These are phyloP conservation scores for Elmis aenea DNA, from an alignment of 2,888 invertebrate species.

Conservation along the genomic window DNA sequence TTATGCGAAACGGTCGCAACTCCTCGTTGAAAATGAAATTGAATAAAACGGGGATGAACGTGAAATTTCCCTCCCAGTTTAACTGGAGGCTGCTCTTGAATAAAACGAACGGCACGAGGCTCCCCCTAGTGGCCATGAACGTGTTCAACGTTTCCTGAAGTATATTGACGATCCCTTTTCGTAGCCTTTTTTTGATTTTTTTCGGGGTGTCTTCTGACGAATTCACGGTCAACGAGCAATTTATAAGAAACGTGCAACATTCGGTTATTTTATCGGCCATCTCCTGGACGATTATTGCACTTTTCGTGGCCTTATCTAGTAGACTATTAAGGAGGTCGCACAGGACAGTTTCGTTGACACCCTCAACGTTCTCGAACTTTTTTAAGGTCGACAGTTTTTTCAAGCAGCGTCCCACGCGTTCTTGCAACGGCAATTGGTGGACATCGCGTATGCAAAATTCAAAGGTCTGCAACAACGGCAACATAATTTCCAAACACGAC, in stretches of 20 bases:
- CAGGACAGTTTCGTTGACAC: constrained; percentile 52
- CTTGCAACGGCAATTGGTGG: constrained; percentile 62
- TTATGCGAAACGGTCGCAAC: constrained; percentile 61
- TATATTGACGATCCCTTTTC: constrained; percentile 47
- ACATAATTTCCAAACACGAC: constrained; percentile 62
- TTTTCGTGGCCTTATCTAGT: constrained; percentile 60
- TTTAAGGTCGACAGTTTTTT: constrained; percentile 57
- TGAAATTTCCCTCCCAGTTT: constrained; percentile 61
- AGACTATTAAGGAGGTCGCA: constrained; percentile 54
- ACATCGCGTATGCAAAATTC: constrained; percentile 66
- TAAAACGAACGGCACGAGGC: constrained; percentile 59
- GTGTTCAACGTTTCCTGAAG: constrained; percentile 52
- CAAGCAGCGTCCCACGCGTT: constrained; percentile 57
- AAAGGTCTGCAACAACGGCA: constrained; percentile 61
- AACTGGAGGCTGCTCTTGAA: constrained; percentile 61
- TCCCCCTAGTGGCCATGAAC: constrained; percentile 61
- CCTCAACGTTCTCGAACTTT: constrained; percentile 56
- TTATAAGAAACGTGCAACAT: constrained; percentile 60
- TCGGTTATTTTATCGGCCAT: constrained; percentile 61
- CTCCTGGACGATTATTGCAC: constrained; percentile 60
- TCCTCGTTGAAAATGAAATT: constrained; percentile 56
- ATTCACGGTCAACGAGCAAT: constrained; percentile 55
- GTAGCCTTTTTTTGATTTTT: constrained; percentile 37
- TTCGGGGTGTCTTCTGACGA: constrained; percentile 43
- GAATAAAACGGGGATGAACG: constrained; percentile 55